Evolutionary conservation across 1,140 invertebrate species (phyloP).

Genomic region (Wiebesia pumilae): DNA sequence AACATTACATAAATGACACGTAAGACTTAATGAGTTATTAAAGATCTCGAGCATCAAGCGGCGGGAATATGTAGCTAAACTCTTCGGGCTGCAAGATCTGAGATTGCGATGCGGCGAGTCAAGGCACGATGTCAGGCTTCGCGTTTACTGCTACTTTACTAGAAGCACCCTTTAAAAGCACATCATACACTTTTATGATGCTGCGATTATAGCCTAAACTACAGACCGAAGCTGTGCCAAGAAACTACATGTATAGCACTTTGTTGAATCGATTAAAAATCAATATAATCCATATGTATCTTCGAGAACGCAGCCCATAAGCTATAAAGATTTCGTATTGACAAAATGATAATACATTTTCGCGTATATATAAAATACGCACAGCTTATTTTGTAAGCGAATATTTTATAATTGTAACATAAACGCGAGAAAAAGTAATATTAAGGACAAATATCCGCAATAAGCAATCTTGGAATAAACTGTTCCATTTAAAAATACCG

Average conservation of each 20-base stretch:
- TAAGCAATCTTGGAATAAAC: not conserved
- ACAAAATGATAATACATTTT: not conserved
- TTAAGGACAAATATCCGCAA: slow-evolving; percentile 19
- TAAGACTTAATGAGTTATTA: slow-evolving; percentile 50
- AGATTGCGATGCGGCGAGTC: slow-evolving; percentile 56
- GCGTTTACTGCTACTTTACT: slow-evolving; percentile 68
- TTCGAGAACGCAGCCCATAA: too few species aligned
- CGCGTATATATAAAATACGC: too few species aligned
- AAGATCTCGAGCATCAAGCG: slow-evolving; percentile 38
- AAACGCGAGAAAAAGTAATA: not conserved
- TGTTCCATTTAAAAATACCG: slow-evolving; percentile 30
- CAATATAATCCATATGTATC: not conserved
- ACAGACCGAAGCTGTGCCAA: slow-evolving; percentile 47
- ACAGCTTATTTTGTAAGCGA: not conserved
- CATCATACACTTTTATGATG: slow-evolving; percentile 72
- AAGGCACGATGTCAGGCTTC: slow-evolving; percentile 53
- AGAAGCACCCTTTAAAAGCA: slow-evolving; percentile 73
- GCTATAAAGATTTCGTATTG: not conserved
- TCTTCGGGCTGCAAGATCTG: slow-evolving; percentile 50
- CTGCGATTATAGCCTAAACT: slow-evolving; percentile 71
- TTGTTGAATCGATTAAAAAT: slow-evolving; percentile 29
- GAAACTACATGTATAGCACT: slow-evolving; percentile 18
- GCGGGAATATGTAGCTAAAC: slow-evolving; percentile 19
- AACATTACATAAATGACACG: slow-evolving; percentile 38
- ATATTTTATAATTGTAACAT: not conserved